Evolutionary conservation across 2,113 vertebrate species (phyloP).

Genomic region (Excalfactoria chinensis): DNA sequence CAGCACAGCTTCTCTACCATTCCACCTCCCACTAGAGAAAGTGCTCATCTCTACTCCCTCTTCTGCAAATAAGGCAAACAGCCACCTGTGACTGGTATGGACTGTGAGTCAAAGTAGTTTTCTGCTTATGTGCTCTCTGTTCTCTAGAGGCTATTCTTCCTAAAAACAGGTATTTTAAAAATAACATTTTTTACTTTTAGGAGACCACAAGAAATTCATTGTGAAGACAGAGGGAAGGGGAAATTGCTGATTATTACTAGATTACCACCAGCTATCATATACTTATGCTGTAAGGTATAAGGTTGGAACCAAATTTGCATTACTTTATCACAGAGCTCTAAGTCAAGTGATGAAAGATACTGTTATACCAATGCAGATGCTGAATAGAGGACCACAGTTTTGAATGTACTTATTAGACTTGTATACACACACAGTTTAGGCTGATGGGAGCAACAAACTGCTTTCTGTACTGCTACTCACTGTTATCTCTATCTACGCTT

Average conservation of each 20-base stretch:
- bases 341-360: background rate
- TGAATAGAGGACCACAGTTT: background rate
- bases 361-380: background rate
- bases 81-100: background rate
- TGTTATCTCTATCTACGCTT: background rate
- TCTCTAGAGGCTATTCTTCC: background rate
- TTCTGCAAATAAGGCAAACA: conserved; percentile 16
- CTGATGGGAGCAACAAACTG: background rate
- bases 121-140: background rate
- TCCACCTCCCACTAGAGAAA: background rate
- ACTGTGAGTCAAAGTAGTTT: background rate
- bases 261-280: background rate
- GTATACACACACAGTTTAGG: background rate
- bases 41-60: background rate
- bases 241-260: background rate
- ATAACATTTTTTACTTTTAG: background rate
- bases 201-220: background rate
- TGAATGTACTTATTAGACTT: background rate
- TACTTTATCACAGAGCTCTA: background rate
- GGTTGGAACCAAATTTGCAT: background rate
- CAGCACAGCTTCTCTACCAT: background rate
- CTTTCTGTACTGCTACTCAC: background rate
- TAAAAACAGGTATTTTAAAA: background rate
- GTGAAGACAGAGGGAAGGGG: background rate
- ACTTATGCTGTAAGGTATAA: background rate